Evolutionary conservation across 2,797 vertebrate genomes (phyloP).

Genomic region (Oophaga sylvatica): DNA sequence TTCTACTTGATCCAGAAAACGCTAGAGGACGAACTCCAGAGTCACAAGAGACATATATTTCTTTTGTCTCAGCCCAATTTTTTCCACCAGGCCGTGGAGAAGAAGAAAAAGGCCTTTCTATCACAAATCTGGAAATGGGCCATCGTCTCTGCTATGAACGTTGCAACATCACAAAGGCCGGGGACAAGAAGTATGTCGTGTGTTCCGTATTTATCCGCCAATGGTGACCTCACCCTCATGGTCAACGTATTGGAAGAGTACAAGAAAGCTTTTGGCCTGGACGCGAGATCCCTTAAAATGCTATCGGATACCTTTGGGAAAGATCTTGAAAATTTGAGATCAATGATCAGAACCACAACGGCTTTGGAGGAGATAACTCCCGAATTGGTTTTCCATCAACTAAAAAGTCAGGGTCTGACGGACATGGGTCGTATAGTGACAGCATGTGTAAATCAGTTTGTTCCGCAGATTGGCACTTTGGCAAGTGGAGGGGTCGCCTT

Average conservation of each 20-base stretch:
- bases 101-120: neutral
- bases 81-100: neutral
- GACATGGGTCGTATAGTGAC: neutral
- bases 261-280: conserved; percentile 33
- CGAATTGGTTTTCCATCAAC: neutral
- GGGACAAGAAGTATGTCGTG: neutral
- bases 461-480: conserved; percentile 44
- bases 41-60: conserved; percentile 27
- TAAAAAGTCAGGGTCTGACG: neutral
- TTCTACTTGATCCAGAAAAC: conserved; percentile 36
- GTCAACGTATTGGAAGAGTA: conserved; percentile 18
- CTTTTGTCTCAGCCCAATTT: conserved; percentile 34
- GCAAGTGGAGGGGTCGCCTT: conserved; percentile 4
- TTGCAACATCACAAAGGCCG: neutral
- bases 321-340: conserved; percentile 3
- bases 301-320: conserved; percentile 18
- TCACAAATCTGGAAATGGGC: conserved; percentile 29
- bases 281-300: neutral
- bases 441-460: neutral
- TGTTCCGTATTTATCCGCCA: neutral
- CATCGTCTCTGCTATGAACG: neutral
- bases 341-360: neutral
- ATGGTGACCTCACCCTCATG: conserved; percentile 7
- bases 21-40: conserved; percentile 25
- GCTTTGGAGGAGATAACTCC: conserved; percentile 9